phyloP scores from a whole-genome alignment of 2,113 vertebrate genomes.

The Spea bombifrons region DNA sequence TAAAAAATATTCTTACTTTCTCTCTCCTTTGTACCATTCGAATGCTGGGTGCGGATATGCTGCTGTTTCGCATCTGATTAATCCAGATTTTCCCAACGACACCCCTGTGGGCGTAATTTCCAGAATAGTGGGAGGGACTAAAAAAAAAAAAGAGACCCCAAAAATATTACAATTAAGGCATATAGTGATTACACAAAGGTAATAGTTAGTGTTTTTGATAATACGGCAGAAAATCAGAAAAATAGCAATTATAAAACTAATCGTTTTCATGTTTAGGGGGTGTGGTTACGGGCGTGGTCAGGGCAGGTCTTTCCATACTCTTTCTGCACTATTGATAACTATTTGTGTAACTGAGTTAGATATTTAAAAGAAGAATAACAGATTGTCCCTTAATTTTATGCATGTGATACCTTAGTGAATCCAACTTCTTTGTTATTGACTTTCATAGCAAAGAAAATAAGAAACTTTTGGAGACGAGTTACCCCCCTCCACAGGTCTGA shows the following conservation, averaged over 20 bases:
- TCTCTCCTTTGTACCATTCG: slow-evolving; percentile 97
- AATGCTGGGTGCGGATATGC: slow-evolving; percentile 87
- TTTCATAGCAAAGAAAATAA: not conserved
- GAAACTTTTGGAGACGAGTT: not conserved
- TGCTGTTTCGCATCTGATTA: slow-evolving; percentile 91
- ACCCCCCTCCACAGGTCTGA: slow-evolving; percentile 17
- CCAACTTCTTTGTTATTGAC: not conserved
- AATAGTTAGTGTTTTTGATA: no score
- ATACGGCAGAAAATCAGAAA: no score
- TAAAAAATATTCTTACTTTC: slow-evolving; percentile 76
- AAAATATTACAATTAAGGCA: not conserved
- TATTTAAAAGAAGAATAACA: no score
- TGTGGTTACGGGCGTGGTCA: no score
- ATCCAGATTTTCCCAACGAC: slow-evolving; percentile 79
- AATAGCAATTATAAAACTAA: no score
- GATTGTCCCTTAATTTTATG: no score
- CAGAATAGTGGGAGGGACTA: slow-evolving; percentile 92
- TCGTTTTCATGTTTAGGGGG: no score
- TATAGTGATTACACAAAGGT: no score
- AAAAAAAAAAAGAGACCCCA: slow-evolving; percentile 51
- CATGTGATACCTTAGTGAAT: no score
- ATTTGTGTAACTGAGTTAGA: no score
- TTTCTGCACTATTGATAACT: no score
- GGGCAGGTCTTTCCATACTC: no score
- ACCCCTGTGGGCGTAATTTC: slow-evolving; percentile 91